These are phyloP conservation scores for Sialis fuliginosa DNA, from an alignment of 2,888 invertebrate species.

Conservation along the genomic window DNA sequence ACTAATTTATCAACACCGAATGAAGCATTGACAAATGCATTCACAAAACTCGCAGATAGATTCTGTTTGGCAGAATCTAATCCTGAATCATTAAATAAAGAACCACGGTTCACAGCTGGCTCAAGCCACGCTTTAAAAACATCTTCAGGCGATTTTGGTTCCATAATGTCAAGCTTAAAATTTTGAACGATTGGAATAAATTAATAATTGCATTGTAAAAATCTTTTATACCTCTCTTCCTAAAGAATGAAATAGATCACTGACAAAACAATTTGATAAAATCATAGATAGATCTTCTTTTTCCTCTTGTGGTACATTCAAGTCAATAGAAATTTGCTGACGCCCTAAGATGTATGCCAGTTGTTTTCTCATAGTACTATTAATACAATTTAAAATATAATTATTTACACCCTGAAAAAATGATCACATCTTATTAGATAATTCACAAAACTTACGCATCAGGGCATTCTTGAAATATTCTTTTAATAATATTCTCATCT, in stretches of 20 bases:
- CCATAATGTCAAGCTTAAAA: conserved; percentile 82
- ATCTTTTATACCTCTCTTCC: conserved; percentile 60
- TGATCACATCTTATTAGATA: not conserved
- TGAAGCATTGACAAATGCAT: conserved; percentile 96
- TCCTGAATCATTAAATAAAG: conserved; percentile 51
- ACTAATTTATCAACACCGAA: conserved; percentile 92
- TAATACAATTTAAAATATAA: conserved; percentile 14
- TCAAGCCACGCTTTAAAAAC: conserved; percentile 98
- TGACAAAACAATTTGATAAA: conserved; percentile 85
- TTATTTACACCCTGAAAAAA: not conserved
- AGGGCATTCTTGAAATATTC: conserved; percentile 67
- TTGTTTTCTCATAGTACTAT: conserved; percentile 72
- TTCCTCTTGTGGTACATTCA: conserved; percentile 47
- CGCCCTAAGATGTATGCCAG: conserved; percentile 91
- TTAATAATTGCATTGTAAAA: not conserved
- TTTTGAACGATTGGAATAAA: not conserved
- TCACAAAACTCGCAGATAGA: conserved; percentile 93
- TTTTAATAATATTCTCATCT: conserved; percentile 56
- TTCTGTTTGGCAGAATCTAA: conserved; percentile 94
- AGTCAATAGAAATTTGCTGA: conserved; percentile 77
- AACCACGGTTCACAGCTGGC: conserved; percentile 43
- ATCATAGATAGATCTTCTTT: conserved; percentile 79
- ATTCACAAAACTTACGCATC: conserved; percentile 48
- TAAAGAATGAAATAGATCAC: conserved; percentile 79
- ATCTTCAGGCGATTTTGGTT: conserved; percentile 97